These are phyloP conservation scores for Apodemus speciosus DNA, from an alignment of 2,113 vertebrate genomes.

Conservation along the genomic window DNA sequence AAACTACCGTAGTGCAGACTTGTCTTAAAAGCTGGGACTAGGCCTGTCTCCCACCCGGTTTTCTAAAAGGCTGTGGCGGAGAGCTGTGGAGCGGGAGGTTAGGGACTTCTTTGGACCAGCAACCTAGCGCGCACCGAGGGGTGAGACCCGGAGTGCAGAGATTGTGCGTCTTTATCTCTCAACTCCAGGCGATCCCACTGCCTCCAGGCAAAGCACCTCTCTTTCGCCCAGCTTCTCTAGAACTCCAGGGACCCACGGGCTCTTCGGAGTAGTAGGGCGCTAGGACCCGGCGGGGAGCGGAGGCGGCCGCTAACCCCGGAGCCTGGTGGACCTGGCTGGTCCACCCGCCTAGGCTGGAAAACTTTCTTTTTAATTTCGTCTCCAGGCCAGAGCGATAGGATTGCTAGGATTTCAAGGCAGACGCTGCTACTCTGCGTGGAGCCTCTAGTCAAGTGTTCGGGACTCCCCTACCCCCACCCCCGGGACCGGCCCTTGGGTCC, in stretches of 20 bases:
- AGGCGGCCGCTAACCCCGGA: background rate
- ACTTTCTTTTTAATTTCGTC: constrained; percentile 57
- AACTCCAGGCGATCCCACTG: background rate
- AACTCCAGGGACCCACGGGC: background rate
- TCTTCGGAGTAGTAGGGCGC: background rate
- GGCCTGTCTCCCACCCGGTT: background rate
- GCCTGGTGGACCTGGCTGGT: background rate
- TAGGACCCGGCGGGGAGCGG: constrained; percentile 71
- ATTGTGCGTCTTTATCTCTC: background rate
- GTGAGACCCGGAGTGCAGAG: background rate
- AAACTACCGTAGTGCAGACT: background rate
- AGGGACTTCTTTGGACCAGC: background rate
- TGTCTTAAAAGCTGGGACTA: background rate
- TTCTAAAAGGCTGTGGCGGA: background rate
- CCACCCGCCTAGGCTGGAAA: constrained; percentile 7
- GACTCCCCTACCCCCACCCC: background rate
- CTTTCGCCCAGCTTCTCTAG: background rate
- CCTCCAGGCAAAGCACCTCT: background rate
- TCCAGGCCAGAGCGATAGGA: background rate
- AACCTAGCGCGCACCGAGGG: background rate
- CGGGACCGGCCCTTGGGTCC: background rate
- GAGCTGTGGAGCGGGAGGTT: background rate
- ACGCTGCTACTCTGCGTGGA: background rate
- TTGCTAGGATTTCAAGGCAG: background rate
- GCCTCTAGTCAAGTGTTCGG: background rate